phyloP scores from a whole-genome alignment of 2,888 invertebrate species.

The Geophilus truncorum region DNA sequence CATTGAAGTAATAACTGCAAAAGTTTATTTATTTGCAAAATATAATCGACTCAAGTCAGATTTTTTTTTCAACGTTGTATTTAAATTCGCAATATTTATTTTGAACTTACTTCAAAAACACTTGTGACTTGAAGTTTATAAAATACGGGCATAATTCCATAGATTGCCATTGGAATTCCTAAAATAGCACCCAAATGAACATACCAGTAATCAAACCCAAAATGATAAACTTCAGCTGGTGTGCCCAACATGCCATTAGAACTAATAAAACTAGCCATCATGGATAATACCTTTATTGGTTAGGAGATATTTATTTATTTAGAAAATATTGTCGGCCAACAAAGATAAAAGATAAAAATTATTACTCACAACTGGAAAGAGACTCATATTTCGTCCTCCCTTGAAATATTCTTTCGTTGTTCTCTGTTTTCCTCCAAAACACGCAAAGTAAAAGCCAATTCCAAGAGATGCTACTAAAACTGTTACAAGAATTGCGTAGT shows the following conservation, averaged over 20 bases:
- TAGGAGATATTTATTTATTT: too few species aligned
- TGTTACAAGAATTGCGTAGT: slow-evolving; percentile 9
- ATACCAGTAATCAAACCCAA: slow-evolving; percentile 19
- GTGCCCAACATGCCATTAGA: slow-evolving; percentile 31
- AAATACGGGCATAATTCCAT: slow-evolving; percentile 29
- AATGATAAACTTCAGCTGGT: slow-evolving; percentile 31
- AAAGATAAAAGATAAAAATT: too few species aligned
- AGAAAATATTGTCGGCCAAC: too few species aligned
- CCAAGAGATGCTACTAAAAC: slow-evolving; percentile 21
- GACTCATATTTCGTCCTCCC: slow-evolving; percentile 2
- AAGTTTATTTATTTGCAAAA: too few species aligned
- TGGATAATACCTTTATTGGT: slow-evolving; percentile 13
- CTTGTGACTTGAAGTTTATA: slow-evolving; percentile 32
- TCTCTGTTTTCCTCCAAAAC: slow-evolving; percentile 31
- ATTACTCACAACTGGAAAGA: slow-evolving; percentile 25
- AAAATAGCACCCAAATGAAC: background rate
- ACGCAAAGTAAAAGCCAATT: slow-evolving; percentile 30
- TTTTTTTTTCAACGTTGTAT: too few species aligned
- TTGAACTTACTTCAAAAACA: slow-evolving; percentile 33
- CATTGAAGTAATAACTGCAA: too few species aligned
- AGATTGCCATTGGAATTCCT: slow-evolving; percentile 9
- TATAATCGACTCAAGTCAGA: too few species aligned
- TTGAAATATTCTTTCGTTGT: slow-evolving; percentile 32
- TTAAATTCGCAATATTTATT: too few species aligned
- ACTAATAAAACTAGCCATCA: slow-evolving; percentile 32